These are phyloP conservation scores for Laspeyria flexula DNA, from an alignment of 2,888 invertebrate genomes.

Conservation along the genomic window DNA sequence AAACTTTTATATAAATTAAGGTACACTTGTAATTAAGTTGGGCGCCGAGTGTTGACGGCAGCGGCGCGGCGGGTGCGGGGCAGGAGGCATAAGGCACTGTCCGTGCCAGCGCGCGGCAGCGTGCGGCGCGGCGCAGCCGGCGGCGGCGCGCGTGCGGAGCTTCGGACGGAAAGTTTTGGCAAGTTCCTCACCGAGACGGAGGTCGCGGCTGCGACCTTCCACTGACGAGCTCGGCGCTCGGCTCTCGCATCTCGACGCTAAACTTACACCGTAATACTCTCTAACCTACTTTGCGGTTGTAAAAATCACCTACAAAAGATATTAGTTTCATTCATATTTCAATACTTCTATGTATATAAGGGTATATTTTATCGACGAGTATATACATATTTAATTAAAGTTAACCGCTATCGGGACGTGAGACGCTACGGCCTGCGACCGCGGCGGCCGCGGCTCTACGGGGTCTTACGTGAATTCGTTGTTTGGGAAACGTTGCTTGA, in stretches of 20 bases:
- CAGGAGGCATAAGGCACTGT: constrained; percentile 71
- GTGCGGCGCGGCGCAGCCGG: constrained; percentile 33
- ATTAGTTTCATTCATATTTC: constrained; percentile 85
- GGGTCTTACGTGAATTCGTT: constrained; percentile 84
- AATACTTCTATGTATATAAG: constrained; percentile 83
- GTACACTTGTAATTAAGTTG: no score
- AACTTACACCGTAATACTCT: constrained; percentile 77
- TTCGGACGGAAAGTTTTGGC: constrained; percentile 84
- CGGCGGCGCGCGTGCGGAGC: constrained; percentile 68
- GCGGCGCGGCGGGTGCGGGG: constrained; percentile 17
- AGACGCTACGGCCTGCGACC: constrained; percentile 75
- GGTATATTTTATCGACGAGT: constrained; percentile 83
- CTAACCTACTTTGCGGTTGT: constrained; percentile 86
- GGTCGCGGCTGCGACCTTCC: constrained; percentile 60
- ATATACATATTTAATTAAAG: constrained; percentile 73
- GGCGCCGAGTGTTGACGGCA: no score
- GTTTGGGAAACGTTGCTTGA: constrained; percentile 86
- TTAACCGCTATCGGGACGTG: constrained; percentile 77
- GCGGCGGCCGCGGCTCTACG: constrained; percentile 71
- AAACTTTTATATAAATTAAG: no score
- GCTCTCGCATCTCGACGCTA: constrained; percentile 77
- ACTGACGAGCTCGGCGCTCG: constrained; percentile 68
- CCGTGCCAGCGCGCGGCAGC: constrained; percentile 20
- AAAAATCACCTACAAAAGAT: constrained; percentile 87
- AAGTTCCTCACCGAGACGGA: constrained; percentile 77